A percentile compares a stretch with the other conserved stretches of the same genome.
These are phyloP conservation scores for Trachythela sp. DNA, from an alignment of 64 coral and sea anemone genomes.

Conservation along the genomic window DNA sequence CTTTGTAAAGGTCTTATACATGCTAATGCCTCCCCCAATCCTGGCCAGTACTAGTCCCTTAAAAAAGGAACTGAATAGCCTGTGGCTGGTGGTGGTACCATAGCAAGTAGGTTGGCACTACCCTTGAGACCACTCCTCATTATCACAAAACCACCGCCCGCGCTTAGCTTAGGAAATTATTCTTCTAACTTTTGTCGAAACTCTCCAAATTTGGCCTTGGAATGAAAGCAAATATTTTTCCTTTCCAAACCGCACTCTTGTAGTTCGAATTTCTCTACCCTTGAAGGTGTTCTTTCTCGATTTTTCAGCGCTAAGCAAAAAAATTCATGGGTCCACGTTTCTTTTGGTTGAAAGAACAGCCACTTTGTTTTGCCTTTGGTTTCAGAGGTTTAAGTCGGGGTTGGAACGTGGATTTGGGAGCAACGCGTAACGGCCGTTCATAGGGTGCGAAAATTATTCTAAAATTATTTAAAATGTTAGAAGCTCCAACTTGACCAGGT, in stretches of 20 bases:
- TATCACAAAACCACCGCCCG: conserved; percentile 22
- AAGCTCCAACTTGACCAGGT: neutral
- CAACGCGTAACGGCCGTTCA: neutral
- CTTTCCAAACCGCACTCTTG: conserved; percentile 47
- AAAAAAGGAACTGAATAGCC: conserved; percentile 43
- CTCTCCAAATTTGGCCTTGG: conserved; percentile 29
- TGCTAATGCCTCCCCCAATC: conserved; percentile 40
- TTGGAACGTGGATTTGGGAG: neutral
- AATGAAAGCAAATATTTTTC: conserved; percentile 27
- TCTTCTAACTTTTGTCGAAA: conserved; percentile 3
- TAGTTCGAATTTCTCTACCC: conserved; percentile 26
- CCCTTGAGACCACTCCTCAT: conserved; percentile 12
- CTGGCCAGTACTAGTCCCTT: conserved; percentile 25
- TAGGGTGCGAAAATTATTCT: neutral
- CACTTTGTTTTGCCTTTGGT: neutral
- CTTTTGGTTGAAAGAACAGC: conserved; percentile 10
- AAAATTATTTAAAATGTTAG: neutral
- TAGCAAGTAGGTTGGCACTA: neutral
- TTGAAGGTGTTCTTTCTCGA: neutral
- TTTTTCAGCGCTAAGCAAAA: conserved; percentile 28
- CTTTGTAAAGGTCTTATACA: conserved; percentile 39
- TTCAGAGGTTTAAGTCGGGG: neutral
- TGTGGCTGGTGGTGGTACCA: neutral
- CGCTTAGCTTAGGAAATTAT: conserved; percentile 35
- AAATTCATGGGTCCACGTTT: conserved; percentile 70